phyloP scores from a whole-genome alignment of 1,140 invertebrate species.

The Ceratosolen solmsi region DNA sequence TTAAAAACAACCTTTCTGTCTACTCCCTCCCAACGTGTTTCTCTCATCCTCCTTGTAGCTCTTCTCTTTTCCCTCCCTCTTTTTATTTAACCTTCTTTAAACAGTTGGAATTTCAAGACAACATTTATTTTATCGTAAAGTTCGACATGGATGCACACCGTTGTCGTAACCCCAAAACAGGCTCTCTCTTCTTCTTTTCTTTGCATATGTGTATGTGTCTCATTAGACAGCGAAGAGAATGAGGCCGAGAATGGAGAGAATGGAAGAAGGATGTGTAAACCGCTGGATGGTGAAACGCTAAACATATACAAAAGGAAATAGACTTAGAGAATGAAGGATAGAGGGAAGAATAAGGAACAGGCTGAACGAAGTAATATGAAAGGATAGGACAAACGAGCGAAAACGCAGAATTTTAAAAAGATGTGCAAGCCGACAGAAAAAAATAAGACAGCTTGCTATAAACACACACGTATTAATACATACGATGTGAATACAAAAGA shows the following conservation, averaged over 20 bases:
- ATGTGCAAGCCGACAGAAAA: background rate
- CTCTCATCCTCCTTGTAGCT: constrained; percentile 6
- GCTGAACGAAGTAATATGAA: background rate
- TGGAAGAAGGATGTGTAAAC: constrained; percentile 24
- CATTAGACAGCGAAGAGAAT: constrained; percentile 38
- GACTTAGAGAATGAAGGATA: background rate
- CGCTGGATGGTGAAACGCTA: constrained; percentile 36
- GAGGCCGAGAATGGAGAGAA: background rate
- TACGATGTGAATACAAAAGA: background rate
- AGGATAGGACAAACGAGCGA: constrained; percentile 31
- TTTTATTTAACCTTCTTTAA: background rate
- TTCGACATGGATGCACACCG: constrained; percentile 44
- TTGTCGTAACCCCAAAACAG: constrained; percentile 48
- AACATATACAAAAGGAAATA: constrained; percentile 44
- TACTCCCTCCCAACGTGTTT: constrained; percentile 45
- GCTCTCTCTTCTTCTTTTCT: constrained; percentile 22
- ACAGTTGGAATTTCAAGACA: constrained; percentile 50
- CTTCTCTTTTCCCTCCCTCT: constrained; percentile 1
- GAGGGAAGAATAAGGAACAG: background rate
- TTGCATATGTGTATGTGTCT: constrained; percentile 4
- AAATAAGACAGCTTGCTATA: background rate
- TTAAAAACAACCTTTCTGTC: constrained; percentile 36
- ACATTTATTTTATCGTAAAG: constrained; percentile 51
- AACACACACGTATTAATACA: no score
- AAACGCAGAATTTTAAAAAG: constrained; percentile 12